Evolutionary conservation across 2,113 vertebrate species (phyloP), one percentile per base, ranked within the genome.

Genomic region (Morone saxatilis): DNA sequence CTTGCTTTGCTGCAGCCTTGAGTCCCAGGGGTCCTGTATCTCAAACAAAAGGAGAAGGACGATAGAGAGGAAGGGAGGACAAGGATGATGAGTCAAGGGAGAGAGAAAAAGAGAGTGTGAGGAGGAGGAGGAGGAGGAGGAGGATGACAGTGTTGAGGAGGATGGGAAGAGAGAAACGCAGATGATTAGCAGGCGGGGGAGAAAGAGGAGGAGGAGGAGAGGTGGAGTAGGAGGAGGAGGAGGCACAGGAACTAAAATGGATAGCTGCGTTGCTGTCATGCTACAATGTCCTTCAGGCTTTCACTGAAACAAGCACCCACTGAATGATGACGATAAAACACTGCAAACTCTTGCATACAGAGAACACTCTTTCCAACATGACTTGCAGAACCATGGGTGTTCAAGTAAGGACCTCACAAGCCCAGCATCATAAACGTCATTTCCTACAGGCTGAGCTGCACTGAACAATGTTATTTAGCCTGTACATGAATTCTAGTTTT

Each of bases 41-140:
- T 85, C 78, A 82, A 88, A 88, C 87, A 89, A 90, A 87, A 40
- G 66, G 66, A 91, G 85, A 89, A 89, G 81, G 89, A 85, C 77
- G 61, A 77, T 77, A 45, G 63, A 77, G 77, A 77, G 36, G 66
- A 76, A 69, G 71, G 69, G 77, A 87, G 89, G 85, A 88, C 82
- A 90, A 87, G 81, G 86, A 89, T 91, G 86, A 92, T 88, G 89
- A 92, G 90, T 88, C 89, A 87, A 93, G 90, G 89, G 84, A 89
- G 80, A 85, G 69, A 73, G 75, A 78, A 72, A 69, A 4, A 71
- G 56, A 72, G 22, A 78, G 48, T 6, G 16, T 25, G 50, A 68
- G 41, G 73, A 73, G 73, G 59, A 75, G 36, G 67, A 87, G 71
- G n/a, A n/a, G 76, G 80, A 70, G 62, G 80, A 87, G 81, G 86